These are phyloP conservation scores for Oceanodroma tethys DNA, from an alignment of 2,113 vertebrate genomes.

Conservation along the genomic window DNA sequence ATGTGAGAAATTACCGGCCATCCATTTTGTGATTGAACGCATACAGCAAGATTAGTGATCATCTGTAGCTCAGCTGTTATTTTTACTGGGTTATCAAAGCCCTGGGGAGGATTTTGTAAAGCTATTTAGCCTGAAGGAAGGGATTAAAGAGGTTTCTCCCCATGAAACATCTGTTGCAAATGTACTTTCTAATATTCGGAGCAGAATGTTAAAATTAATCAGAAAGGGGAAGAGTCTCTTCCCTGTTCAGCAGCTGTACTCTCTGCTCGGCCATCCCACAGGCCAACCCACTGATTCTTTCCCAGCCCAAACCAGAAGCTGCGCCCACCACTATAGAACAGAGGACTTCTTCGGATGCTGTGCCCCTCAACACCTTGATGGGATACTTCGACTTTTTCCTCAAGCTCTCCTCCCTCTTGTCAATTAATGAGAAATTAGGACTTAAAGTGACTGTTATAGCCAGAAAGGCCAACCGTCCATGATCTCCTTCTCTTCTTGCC, in stretches of 20 bases:
- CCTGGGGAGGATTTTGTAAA: conserved; percentile 60
- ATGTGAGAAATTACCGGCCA: neutral
- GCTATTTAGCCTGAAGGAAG: conserved; percentile 62
- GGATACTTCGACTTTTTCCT: neutral
- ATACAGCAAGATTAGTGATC: conserved; percentile 42
- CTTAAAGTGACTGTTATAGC: neutral
- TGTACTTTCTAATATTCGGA: conserved; percentile 20
- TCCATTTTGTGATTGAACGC: neutral
- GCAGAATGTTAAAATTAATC: conserved; percentile 36
- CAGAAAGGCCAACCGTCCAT: neutral
- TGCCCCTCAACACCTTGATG: neutral
- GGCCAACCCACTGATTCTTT: neutral
- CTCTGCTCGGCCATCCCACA: neutral
- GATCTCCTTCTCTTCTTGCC: neutral
- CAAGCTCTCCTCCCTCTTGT: neutral
- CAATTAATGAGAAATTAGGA: neutral
- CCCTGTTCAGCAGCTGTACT: neutral
- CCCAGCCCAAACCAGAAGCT: neutral
- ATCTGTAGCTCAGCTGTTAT: conserved; percentile 61
- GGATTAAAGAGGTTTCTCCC: conserved; percentile 62
- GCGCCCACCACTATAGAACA: neutral
- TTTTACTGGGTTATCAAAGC: conserved; percentile 62
- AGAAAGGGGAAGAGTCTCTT: neutral
- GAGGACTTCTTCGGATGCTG: neutral
- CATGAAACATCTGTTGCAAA: conserved; percentile 64